phyloP scores from a whole-genome alignment of 2,888 invertebrate genomes.

The Galerucella nymphaeae region DNA sequence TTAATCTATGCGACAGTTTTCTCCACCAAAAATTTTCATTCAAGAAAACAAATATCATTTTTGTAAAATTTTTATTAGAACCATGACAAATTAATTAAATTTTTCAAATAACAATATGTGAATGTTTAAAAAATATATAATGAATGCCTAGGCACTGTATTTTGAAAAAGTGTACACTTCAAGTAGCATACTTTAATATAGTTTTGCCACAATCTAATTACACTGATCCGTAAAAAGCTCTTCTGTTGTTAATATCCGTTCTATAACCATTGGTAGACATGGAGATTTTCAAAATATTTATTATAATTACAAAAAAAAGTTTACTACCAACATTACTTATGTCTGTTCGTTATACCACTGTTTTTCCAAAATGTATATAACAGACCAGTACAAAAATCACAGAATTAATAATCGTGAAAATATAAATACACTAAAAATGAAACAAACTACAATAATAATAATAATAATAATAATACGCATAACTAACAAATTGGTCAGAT shows the following conservation, averaged over 20 bases:
- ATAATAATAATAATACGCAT: constrained; percentile 1
- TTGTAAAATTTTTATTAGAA: constrained; percentile 50
- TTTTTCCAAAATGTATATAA: background rate
- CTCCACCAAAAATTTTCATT: too few species aligned
- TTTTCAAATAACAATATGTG: constrained; percentile 59
- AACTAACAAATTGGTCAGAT: constrained; percentile 17
- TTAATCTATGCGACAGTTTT: too few species aligned
- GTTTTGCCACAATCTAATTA: background rate
- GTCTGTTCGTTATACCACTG: background rate
- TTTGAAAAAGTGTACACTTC: background rate
- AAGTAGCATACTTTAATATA: background rate
- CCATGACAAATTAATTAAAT: constrained; percentile 58
- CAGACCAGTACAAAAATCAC: constrained; percentile 2
- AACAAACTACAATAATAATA: constrained; percentile 6
- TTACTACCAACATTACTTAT: background rate
- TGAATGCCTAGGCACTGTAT: constrained; percentile 63
- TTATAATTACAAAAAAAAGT: background rate
- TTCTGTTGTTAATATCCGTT: background rate
- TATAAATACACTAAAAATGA: constrained; percentile 8
- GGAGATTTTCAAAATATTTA: background rate
- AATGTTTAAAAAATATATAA: constrained; percentile 63
- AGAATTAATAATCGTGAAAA: constrained; percentile 5
- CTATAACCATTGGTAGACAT: background rate
- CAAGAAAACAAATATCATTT: constrained; percentile 9
- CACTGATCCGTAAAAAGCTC: background rate